A percentile compares a stretch with the other conserved stretches of the same genome.
These are phyloP conservation scores for Sander vitreus DNA, from an alignment of 2,113 vertebrate species.

Conservation along the genomic window DNA sequence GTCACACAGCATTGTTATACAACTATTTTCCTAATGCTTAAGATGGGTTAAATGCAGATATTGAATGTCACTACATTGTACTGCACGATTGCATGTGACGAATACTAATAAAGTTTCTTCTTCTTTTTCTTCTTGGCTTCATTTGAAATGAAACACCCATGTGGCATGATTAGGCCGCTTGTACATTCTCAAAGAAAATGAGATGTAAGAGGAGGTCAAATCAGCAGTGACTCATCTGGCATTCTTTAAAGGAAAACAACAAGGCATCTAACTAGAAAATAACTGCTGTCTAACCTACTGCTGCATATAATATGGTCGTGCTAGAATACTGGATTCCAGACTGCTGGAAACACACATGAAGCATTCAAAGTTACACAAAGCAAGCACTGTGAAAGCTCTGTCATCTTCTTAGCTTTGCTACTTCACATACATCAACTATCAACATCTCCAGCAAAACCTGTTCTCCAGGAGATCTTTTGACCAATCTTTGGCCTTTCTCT, in stretches of 20 bases:
- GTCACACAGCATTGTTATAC: background rate
- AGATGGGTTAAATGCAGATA: too few species aligned
- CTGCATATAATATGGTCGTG: background rate
- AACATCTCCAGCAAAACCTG: slow-evolving; percentile 20
- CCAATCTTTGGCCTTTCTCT: slow-evolving; percentile 32
- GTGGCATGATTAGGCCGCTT: too few species aligned
- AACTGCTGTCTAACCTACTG: background rate
- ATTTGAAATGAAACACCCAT: background rate
- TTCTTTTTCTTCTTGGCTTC: too few species aligned
- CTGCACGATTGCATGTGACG: too few species aligned
- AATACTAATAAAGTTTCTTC: too few species aligned
- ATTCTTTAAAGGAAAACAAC: too few species aligned
- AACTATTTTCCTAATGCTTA: background rate
- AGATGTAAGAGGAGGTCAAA: too few species aligned
- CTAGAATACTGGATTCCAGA: background rate
- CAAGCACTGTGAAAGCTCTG: slow-evolving; percentile 18
- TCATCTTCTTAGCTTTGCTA: background rate
- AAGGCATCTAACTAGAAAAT: too few species aligned
- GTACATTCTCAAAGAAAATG: too few species aligned
- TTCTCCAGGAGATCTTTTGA: slow-evolving; percentile 17
- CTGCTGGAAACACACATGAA: background rate
- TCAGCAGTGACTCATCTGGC: too few species aligned
- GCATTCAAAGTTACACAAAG: slow-evolving; percentile 38
- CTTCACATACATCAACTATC: slow-evolving; percentile 42
- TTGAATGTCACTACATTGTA: too few species aligned